Base-by-base conservation (phyloP, 2,113 vertebrate species). In the Scortum barcoo region DNA sequence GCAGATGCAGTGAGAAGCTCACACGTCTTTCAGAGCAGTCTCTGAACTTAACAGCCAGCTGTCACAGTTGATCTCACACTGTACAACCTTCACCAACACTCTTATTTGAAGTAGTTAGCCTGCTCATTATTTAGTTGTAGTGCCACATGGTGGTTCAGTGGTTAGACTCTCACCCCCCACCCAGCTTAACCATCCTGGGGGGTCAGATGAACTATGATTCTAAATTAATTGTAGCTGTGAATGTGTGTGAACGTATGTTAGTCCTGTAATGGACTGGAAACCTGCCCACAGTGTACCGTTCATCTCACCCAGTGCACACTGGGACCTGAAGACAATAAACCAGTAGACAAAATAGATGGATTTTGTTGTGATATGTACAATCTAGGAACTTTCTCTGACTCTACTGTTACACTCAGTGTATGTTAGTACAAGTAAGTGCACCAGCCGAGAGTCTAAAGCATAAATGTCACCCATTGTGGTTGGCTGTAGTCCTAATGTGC, bases 281-380 rank as follows among this genome's bases (percentile, higher is more conserved):
- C 11, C 48, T 67, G 22, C 58, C 58, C 17, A 13, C 2, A 7
- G 11, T 50, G 36, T n/a, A 22, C 7, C 10, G 5, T 40, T 62
- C 12, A 73, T 48, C 57, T 73, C 46, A 5, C 53, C 33, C 0
- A 30, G 20, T 68, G 60, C 72, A 78, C 78, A 40, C 50, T 88
- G 48, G 50, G 63, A 82, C 22, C 58, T 11, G 26, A 57, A 11
- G 28, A 46, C 20, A 0, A 19, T 48, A 51, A 63, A 20, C 16
- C 26, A 19, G 44, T 72, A 28, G 24, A 51, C 40, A 65, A 73
- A 61, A 68, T 54, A 71, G 42, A 77, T 67, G 38, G 24, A 67
- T 69, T 67, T 36, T 36, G n/a, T 44, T 24, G 22, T 48, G 26
- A 28, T 53, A 9, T 78, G 54, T 67, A 78, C 46, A 80, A 83